Evolutionary conservation across 2,113 vertebrate genomes (phyloP).

Genomic region (Perccottus glenii): DNA sequence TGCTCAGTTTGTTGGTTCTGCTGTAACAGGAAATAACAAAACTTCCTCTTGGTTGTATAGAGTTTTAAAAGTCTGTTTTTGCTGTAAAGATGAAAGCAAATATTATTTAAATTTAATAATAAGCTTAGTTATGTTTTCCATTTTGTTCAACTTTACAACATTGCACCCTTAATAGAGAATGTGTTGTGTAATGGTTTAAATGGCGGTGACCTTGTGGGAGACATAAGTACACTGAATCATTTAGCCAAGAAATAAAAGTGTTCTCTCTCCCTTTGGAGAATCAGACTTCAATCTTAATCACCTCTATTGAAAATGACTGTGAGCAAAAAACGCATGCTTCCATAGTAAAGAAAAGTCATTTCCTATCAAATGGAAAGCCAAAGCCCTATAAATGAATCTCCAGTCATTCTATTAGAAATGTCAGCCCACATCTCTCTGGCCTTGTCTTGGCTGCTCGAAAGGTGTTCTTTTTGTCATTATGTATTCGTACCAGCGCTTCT

Average conservation of each 20-base stretch:
- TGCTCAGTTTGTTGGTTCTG: no score
- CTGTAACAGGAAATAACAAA: no score
- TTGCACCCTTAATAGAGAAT: slow-evolving; percentile 3
- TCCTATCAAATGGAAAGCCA: slow-evolving; percentile 25
- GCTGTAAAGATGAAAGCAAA: not conserved
- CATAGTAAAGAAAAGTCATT: slow-evolving; percentile 40
- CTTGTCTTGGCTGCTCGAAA: not conserved
- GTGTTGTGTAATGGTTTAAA: slow-evolving; percentile 1
- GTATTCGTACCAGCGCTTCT: slow-evolving; percentile 18
- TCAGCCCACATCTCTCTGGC: slow-evolving; percentile 10
- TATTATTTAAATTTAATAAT: not conserved
- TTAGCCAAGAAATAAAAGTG: slow-evolving; percentile 1
- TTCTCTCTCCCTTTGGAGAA: slow-evolving; percentile 19
- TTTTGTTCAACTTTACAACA: slow-evolving; percentile 9
- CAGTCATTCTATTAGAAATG: slow-evolving; percentile 17
- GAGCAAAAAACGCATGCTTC: slow-evolving; percentile 16
- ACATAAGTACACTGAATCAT: slow-evolving; percentile 14
- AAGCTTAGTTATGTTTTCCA: not conserved
- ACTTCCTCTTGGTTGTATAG: no score
- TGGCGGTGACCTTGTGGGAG: slow-evolving; percentile 33
- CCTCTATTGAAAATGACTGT: slow-evolving; percentile 28
- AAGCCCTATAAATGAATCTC: slow-evolving; percentile 18
- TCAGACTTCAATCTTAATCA: slow-evolving; percentile 42
- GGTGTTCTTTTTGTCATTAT: not conserved
- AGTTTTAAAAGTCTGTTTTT: no score